These are phyloP conservation scores for Chrysolina americana DNA, from an alignment of 2,888 invertebrate species.

Conservation along the genomic window DNA sequence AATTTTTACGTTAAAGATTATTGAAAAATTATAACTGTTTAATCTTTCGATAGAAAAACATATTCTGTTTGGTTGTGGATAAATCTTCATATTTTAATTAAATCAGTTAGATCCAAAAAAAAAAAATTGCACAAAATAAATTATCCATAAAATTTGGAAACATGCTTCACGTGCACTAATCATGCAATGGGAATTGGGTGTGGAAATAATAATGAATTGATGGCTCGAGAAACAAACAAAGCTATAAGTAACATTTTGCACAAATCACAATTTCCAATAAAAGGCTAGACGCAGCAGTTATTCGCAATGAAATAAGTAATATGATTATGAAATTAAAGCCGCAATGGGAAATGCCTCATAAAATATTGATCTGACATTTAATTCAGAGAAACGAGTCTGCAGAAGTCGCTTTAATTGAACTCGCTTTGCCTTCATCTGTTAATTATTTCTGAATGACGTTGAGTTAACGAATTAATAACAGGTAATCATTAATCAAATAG, in stretches of 20 bases:
- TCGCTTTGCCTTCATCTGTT: slow-evolving; percentile 5
- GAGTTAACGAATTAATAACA: slow-evolving; percentile 10
- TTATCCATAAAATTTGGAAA: no score
- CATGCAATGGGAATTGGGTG: slow-evolving; percentile 1
- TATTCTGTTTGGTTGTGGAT: no score
- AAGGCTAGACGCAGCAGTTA: not conserved
- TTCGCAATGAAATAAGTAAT: not conserved
- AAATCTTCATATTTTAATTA: no score
- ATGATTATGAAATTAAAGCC: slow-evolving; percentile 8
- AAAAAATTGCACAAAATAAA: no score
- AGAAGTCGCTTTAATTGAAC: slow-evolving; percentile 6
- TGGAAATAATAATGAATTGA: not conserved
- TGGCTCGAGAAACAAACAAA: not conserved
- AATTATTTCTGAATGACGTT: slow-evolving; percentile 13
- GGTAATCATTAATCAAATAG: slow-evolving; percentile 13
- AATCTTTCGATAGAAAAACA: no score
- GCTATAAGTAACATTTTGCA: not conserved
- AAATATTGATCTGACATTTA: not conserved
- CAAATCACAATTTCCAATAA: slow-evolving; percentile 4
- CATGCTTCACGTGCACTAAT: no score
- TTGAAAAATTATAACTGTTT: no score
- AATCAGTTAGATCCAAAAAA: no score
- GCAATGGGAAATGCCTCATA: not conserved
- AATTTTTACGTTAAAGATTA: no score
- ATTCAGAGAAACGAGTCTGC: slow-evolving; percentile 1